Base-by-base conservation (phyloP, 2,797 vertebrate species). In the Parotocinclus haroldoi region DNA sequence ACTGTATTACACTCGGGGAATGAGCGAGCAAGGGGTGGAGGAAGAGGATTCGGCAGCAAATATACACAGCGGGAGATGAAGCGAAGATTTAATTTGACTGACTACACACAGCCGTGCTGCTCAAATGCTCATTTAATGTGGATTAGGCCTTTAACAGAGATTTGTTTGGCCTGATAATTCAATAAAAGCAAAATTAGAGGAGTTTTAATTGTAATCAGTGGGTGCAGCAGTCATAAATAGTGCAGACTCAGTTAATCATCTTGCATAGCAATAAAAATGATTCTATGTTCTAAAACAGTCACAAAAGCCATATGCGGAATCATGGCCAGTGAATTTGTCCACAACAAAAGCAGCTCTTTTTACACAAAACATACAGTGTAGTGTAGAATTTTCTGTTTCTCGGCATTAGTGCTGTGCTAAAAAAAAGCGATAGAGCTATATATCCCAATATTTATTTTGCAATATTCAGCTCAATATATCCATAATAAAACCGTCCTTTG, bases 81-180 rank as follows among this genome's bases (percentile, higher is more conserved):
- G 53, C 57, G 67, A 66, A 66, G 66, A 73, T 86, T 83, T 78
- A 81, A 79, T 85, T 82, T 18, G 76, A 60, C 52, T 50, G 65
- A 72, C 72, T 76, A 69, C 73, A 53, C 66, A 53, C 58, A 75
- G 73, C 59, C 71, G 50, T 18, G 66, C 69, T 73, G 74, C 73
- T 78, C 73, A 78, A 79, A 81, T 76, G 76, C 72, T 85, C 79
- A 78, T 79, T 76, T 71, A 71, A 68, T 45, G 57, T 58, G 63
- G 67, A 75, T 74, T 72, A 75, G 3, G 36, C 16, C 39, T 60
- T 42, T 72, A 42, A 58, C 46, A 27, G 58, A 19, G 27, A 16
- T 63, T 71, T 57, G 8, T 51, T 70, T 58, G 55, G 56, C 39
- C 40, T 50, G 19, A 69, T 63, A 63, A 65, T 60, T 45, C 19